These are phyloP conservation scores for Manacus vitellinus DNA, from an alignment of 2,113 vertebrate genomes.

Conservation along the genomic window DNA sequence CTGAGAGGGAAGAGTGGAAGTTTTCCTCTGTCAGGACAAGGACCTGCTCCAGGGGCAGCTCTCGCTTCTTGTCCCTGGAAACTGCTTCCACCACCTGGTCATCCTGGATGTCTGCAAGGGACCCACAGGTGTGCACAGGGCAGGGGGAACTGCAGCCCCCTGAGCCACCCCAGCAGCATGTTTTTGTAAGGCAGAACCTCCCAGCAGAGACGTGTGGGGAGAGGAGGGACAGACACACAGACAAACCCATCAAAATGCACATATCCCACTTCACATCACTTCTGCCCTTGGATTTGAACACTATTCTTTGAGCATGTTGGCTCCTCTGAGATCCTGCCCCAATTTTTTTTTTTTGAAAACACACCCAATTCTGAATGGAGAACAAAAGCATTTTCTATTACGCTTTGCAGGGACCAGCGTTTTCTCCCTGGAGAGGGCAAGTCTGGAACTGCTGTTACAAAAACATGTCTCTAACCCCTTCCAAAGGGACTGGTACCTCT, in stretches of 20 bases:
- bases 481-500: not conserved
- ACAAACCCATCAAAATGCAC: not conserved
- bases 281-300: not conserved
- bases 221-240: not conserved
- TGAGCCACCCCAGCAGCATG: not conserved
- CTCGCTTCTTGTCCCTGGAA: constrained; percentile 77
- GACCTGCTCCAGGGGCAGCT: constrained; percentile 75
- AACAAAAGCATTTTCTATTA: not conserved
- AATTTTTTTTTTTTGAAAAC: not conserved
- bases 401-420: not conserved
- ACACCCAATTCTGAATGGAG: fast-evolving
- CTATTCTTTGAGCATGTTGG: not conserved
- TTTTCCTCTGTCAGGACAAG: constrained; percentile 81
- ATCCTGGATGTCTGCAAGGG: constrained; percentile 82
- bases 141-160: not conserved
- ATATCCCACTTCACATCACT: not conserved
- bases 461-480: not conserved
- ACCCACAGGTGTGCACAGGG: not conserved
- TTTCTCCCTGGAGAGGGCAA: not conserved
- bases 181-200: not conserved
- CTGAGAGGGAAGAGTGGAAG: constrained; percentile 71
- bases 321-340: not conserved
- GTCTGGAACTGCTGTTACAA: not conserved
- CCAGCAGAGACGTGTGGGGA: fast-evolving
- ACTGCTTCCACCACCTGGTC: constrained; percentile 88